Conservation (phyloP, 2,797 vertebrate species). For the Xenops minutus region DNA sequence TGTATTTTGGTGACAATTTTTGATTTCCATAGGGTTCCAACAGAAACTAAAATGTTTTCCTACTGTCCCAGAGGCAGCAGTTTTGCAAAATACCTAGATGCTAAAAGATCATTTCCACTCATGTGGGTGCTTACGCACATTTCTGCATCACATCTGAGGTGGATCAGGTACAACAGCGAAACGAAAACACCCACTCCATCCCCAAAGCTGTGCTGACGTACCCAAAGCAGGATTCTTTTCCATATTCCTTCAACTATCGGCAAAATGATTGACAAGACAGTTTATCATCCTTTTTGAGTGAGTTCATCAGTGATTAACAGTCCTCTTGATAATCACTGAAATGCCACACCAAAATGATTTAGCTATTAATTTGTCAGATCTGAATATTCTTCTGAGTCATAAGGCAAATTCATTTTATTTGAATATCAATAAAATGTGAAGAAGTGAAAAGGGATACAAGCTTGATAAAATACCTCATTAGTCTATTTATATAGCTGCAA, state of each 20-base stretch:
- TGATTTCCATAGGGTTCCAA: background rate
- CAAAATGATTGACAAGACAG: background rate
- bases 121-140: accelerated
- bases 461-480: background rate
- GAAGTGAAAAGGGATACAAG: background rate
- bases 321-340: background rate
- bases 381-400: constrained; percentile 40
- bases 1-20: background rate
- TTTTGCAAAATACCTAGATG: background rate
- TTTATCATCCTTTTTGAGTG: background rate
- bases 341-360: constrained; percentile 30
- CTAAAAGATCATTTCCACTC: background rate
- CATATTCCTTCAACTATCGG: background rate
- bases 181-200: background rate
- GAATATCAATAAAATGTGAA: constrained; percentile 1
- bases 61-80: background rate
- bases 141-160: background rate
- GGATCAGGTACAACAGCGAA: background rate
- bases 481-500: background rate
- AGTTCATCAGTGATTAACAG: constrained; percentile 1
- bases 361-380: constrained; percentile 55
- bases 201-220: background rate
- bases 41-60: background rate
- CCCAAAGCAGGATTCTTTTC: background rate
- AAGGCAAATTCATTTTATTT: constrained; percentile 32